Conservation (phyloP, 1,140 invertebrate genomes). For the Brachionus paranguensis region DNA sequence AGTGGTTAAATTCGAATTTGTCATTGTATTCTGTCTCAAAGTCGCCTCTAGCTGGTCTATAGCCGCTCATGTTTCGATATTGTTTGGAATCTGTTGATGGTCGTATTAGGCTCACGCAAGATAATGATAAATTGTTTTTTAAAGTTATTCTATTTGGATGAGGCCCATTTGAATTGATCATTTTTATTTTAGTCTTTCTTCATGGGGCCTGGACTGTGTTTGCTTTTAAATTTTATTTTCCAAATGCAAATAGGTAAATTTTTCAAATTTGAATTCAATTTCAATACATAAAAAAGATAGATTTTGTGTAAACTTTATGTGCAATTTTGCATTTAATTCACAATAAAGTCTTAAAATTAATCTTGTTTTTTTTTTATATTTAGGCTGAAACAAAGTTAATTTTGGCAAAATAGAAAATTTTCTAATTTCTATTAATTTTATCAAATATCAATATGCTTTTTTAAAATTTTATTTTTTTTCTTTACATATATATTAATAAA, state of each 20-base stretch:
- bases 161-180: neutral
- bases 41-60: conserved; percentile 21
- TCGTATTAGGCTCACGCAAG: neutral
- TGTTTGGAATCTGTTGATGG: neutral
- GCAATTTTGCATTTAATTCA: neutral
- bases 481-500: too few relatives aligned
- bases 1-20: neutral
- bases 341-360: neutral
- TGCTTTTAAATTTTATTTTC: neutral
- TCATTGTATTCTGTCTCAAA: conserved; percentile 36
- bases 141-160: neutral
- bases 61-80: conserved; percentile 3
- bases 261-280: neutral
- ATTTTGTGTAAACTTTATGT: neutral
- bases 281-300: neutral
- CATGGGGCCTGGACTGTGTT: neutral
- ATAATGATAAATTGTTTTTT: neutral
- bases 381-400: neutral
- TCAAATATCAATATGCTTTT: too few relatives aligned
- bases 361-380: neutral
- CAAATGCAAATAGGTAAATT: neutral
- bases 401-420: too few relatives aligned
- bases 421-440: too few relatives aligned
- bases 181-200: neutral
- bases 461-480: too few relatives aligned